Evolutionary conservation across 2,888 invertebrate genomes (phyloP).

Genomic region (Autographa pulchrina): DNA sequence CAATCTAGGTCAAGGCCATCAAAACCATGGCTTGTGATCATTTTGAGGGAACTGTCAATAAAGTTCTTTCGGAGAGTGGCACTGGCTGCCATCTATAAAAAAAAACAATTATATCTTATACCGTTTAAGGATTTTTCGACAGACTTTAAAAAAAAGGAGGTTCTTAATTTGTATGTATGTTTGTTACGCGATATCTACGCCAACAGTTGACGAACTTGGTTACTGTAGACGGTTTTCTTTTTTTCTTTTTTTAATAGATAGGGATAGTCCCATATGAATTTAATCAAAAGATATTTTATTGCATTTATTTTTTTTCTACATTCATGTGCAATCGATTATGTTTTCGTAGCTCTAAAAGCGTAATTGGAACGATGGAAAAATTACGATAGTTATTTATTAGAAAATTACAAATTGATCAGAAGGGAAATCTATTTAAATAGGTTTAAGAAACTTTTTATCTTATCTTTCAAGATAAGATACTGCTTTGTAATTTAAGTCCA

Average conservation of each 20-base stretch:
- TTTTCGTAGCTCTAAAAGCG: background rate
- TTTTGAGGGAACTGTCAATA: conserved; percentile 87
- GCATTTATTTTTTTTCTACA: too few species aligned
- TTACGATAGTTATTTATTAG: background rate
- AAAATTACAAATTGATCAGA: conserved; percentile 4
- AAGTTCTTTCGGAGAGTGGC: conserved; percentile 85
- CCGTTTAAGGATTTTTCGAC: too few species aligned
- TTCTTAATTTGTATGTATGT: too few species aligned
- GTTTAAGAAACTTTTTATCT: background rate
- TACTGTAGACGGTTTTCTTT: too few species aligned
- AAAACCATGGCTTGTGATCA: conserved; percentile 89
- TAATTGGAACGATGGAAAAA: background rate
- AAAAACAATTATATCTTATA: too few species aligned
- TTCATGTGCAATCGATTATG: too few species aligned
- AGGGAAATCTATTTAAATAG: background rate
- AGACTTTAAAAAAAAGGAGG: too few species aligned
- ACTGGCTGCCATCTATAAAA: conserved; percentile 79
- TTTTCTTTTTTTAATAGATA: too few species aligned
- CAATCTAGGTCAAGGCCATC: conserved; percentile 93
- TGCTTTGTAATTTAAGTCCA: conserved; percentile 20
- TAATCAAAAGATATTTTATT: too few species aligned
- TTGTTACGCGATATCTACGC: too few species aligned
- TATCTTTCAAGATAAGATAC: conserved; percentile 4
- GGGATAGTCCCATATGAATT: too few species aligned
- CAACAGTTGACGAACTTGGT: too few species aligned